Evolutionary conservation across 2,113 vertebrate genomes (phyloP).

Genomic region (Otocyon megalotis): DNA sequence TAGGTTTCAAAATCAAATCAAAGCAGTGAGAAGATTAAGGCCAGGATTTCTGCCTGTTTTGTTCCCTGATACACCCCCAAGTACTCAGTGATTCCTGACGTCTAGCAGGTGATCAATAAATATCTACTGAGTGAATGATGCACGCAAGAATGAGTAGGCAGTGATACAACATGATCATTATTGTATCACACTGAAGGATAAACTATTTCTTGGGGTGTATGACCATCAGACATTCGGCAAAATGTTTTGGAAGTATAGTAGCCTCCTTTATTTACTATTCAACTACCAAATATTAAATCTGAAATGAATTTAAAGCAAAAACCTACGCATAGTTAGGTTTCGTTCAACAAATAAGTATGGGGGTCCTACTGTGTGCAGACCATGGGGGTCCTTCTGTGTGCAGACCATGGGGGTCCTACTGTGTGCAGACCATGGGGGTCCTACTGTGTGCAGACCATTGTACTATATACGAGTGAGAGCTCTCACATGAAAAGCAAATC

Average conservation of each 20-base stretch:
- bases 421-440: background rate
- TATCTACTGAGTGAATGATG: background rate
- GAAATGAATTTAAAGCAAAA: slow-evolving; percentile 25
- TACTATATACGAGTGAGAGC: background rate
- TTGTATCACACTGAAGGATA: background rate
- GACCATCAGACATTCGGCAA: background rate
- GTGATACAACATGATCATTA: background rate
- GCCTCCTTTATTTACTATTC: background rate
- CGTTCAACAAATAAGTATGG: background rate
- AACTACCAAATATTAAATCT: background rate
- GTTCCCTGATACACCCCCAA: background rate
- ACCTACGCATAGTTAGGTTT: background rate
- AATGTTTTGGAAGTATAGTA: background rate
- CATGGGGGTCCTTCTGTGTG: too few relatives aligned
- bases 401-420: background rate
- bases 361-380: background rate
- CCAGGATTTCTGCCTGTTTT: background rate
- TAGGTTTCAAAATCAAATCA: background rate
- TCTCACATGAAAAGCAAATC: background rate
- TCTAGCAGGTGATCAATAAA: slow-evolving; percentile 3
- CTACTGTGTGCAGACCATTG: background rate
- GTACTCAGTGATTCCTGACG: background rate
- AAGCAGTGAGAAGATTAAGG: background rate
- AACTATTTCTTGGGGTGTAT: background rate
- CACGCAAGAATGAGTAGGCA: background rate